Conservation (phyloP, 2,797 vertebrate species). For the Sebastes minor region DNA sequence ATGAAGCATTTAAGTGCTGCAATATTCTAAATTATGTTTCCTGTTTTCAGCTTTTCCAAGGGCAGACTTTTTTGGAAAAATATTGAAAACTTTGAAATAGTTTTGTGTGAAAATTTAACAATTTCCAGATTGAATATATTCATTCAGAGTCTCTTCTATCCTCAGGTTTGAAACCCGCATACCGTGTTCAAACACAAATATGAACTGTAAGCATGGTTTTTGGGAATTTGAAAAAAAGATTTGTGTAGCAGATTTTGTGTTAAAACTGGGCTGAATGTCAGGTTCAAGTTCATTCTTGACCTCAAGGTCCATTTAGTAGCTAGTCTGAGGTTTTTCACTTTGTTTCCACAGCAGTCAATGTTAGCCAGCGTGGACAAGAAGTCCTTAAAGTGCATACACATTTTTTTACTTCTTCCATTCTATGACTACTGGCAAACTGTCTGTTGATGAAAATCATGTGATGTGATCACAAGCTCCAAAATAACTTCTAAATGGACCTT, state of each 20-base stretch:
- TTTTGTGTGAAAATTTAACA: background rate
- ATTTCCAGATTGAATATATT: background rate
- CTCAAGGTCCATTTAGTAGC: background rate
- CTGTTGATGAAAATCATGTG: background rate
- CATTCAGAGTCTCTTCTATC: background rate
- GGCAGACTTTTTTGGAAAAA: background rate
- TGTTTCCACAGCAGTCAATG: background rate
- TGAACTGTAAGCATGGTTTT: too few relatives aligned
- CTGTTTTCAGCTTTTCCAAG: background rate
- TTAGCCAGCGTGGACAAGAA: background rate
- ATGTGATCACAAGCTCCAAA: background rate
- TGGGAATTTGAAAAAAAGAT: background rate
- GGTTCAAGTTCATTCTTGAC: background rate
- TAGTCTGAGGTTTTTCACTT: background rate
- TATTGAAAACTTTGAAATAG: background rate
- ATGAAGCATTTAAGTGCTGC: slow-evolving; percentile 19
- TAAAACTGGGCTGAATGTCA: background rate
- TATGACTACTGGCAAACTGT: background rate
- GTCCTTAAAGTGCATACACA: background rate
- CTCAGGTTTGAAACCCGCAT: background rate
- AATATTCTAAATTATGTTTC: background rate
- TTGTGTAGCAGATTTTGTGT: too few relatives aligned
- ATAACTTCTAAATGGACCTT: background rate
- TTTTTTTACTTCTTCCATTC: background rate
- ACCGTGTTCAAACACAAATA: background rate